Conservation (phyloP, 2,888 invertebrate species). For the Dicyrtomina minuta region DNA sequence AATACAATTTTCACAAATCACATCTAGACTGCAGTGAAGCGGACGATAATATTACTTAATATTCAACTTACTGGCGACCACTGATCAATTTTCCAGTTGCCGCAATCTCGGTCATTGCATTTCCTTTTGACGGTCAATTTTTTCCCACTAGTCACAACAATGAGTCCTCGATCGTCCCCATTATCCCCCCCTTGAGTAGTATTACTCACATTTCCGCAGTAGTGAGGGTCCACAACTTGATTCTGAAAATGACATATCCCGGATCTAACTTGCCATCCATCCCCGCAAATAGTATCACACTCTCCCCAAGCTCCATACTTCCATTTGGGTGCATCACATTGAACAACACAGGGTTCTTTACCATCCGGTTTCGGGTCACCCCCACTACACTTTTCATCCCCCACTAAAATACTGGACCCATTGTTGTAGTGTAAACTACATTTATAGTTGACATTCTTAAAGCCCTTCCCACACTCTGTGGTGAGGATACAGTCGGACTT, state of each 20-base stretch:
- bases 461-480: conserved; percentile 18
- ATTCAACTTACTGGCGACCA: conserved; percentile 64
- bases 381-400: conserved; percentile 16
- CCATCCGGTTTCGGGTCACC: conserved; percentile 11
- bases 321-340: conserved; percentile 58
- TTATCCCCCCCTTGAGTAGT: not conserved
- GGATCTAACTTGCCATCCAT: conserved; percentile 64
- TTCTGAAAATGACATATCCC: conserved; percentile 27
- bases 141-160: conserved; percentile 14
- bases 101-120: conserved; percentile 53
- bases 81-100: conserved; percentile 66
- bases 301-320: conserved; percentile 62
- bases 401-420: conserved; percentile 3
- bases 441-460: conserved; percentile 9
- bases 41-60: too few species aligned
- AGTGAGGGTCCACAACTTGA: conserved; percentile 18
- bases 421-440: conserved; percentile 17
- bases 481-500: conserved; percentile 23
- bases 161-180: conserved; percentile 5
- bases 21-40: too few species aligned
- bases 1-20: not conserved
- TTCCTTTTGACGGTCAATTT: conserved; percentile 24
- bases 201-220: conserved; percentile 4
- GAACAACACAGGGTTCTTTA: conserved; percentile 23
- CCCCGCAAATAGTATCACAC: conserved; percentile 72